phyloP scores from a whole-genome alignment of 2,113 vertebrate species.

The Hyla sarda region DNA sequence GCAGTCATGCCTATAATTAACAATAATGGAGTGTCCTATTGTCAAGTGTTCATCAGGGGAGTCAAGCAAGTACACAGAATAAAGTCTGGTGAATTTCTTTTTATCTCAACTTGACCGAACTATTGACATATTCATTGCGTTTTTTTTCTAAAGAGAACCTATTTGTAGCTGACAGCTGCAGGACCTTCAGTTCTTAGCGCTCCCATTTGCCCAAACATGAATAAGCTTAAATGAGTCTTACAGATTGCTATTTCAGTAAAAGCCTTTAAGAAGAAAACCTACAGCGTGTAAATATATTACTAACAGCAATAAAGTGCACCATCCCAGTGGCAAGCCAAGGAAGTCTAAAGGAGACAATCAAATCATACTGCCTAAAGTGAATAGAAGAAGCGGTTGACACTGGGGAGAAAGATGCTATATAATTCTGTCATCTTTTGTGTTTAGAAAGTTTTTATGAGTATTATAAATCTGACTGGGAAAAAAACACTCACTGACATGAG shows the following conservation, averaged over 20 bases:
- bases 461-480: slow-evolving; percentile 29
- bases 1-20: background rate
- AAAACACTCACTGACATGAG: background rate
- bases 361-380: slow-evolving; percentile 39
- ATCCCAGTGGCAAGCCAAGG: slow-evolving; percentile 31
- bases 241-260: slow-evolving; percentile 53
- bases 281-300: slow-evolving; percentile 49
- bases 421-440: slow-evolving; percentile 28
- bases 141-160: background rate
- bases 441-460: slow-evolving; percentile 18
- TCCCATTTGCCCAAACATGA: slow-evolving; percentile 41
- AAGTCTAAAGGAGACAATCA: slow-evolving; percentile 33
- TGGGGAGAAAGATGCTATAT: slow-evolving; percentile 17
- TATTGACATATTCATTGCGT: slow-evolving; percentile 1
- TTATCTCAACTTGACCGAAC: slow-evolving; percentile 4
- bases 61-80: background rate
- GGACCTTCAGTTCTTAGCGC: slow-evolving; percentile 6
- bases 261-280: slow-evolving; percentile 19
- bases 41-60: background rate
- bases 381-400: slow-evolving; percentile 19
- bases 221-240: slow-evolving; percentile 32
- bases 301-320: slow-evolving; percentile 51
- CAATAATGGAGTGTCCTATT: background rate
- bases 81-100: background rate
- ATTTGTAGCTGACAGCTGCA: slow-evolving; percentile 29